Percentiles rank a stretch among this genome's conserved stretches.
phyloP scores from a whole-genome alignment of 2,113 vertebrate species.

The Dermatemys mawii region DNA sequence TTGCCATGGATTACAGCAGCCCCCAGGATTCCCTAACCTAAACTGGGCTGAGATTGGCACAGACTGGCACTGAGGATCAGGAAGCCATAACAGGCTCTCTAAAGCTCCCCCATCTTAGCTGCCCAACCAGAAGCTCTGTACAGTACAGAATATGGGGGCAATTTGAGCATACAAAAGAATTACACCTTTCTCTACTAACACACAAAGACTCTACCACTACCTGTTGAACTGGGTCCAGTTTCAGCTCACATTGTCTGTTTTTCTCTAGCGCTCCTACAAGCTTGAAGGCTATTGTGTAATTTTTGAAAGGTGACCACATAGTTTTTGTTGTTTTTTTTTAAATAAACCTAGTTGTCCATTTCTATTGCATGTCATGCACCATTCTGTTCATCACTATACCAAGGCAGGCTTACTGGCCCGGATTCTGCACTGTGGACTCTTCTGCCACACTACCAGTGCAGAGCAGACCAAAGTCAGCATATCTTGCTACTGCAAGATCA shows the following conservation, averaged over 20 bases:
- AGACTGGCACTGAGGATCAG: background rate
- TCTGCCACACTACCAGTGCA: background rate
- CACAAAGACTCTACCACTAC: background rate
- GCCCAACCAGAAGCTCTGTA: background rate
- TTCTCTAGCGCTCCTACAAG: background rate
- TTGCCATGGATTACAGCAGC: background rate
- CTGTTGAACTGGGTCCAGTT: background rate
- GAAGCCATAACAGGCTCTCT: background rate
- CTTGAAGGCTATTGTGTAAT: background rate
- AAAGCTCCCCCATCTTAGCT: background rate
- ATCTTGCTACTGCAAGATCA: background rate
- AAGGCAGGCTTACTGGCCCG: background rate
- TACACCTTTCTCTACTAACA: background rate
- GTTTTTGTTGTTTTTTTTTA: background rate
- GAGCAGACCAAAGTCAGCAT: background rate
- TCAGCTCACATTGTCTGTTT: background rate
- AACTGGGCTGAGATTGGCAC: background rate
- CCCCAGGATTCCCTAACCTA: background rate
- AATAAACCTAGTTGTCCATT: background rate
- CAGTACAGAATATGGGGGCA: background rate
- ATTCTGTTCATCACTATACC: background rate
- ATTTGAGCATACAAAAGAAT: background rate
- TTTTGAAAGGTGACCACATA: background rate
- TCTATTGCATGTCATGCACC: background rate
- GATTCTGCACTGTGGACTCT: background rate